Evolutionary conservation across 2,113 vertebrate species (phyloP), one percentile per base, ranked within the genome.

Genomic region (Oncorhynchus kisutch): DNA sequence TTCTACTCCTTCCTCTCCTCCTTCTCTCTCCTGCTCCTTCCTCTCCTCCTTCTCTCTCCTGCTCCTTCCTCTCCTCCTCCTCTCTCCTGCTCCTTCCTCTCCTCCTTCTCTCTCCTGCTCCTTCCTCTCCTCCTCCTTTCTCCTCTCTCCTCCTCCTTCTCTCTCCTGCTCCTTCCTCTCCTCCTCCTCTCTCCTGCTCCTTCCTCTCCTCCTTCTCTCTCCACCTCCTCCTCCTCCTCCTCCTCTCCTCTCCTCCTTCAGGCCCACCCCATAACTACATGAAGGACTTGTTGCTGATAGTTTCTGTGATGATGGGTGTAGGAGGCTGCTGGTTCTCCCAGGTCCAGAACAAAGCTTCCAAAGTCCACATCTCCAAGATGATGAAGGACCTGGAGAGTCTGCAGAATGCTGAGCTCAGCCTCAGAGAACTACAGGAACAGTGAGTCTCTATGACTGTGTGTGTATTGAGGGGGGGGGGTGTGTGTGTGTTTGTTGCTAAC

Each of bases 351-450:
- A 97, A 96, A 90, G 88, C 92, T 73, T 97, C 96, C 25, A 97
- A 95, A 91, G 88, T 96, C 72, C 97, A 99, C 85, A 94, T 99
- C 70, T 81, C 93, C 87, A 98, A 95, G 91, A 99, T 99, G 97
- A 99, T 98, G 92, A 99, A 96, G 91, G 97, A 99, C 79, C 91
- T 99, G 83, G 97, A 99, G 85, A 97, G 97, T 82, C 95, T 99
- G 1, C 97, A 99, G 82, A 95, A 91, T 62, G 97, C 97, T 79
- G 97, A 99, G 72, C 93, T 96, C 86, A 98, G 96, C 86, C 95
- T 99, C 29, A 90, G 90, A 82, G 97, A 99, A 70, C 88, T 99
- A 74, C 97, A 99, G 78, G 97, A 95, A 87, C 98, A 96, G 97
- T 99, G 88, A 91, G 91, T 67, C 5, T 67, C 39, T 74, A 57